phyloP scores from a whole-genome alignment of 92 coral and sea anemone genomes.

The Parazoanthus atlanticus region DNA sequence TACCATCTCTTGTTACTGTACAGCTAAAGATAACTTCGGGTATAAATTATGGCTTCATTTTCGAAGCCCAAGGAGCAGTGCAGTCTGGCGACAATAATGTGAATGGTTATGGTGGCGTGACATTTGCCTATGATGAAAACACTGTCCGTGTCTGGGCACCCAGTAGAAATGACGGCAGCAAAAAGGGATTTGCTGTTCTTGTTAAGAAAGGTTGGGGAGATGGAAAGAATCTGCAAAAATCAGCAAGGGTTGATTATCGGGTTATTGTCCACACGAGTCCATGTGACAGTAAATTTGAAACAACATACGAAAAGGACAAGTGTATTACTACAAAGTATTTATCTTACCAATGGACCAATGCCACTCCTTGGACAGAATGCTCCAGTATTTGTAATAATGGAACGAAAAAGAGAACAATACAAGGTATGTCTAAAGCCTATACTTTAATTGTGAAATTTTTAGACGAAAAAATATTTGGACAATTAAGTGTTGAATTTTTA shows the following conservation, averaged over 20 bases:
- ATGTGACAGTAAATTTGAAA: slow-evolving; percentile 59
- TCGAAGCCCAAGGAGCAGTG: slow-evolving; percentile 88
- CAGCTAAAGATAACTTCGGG: slow-evolving; percentile 69
- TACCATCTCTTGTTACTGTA: slow-evolving; percentile 78
- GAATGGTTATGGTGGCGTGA: slow-evolving; percentile 88
- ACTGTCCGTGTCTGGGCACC: slow-evolving; percentile 92
- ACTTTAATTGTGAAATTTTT: background rate
- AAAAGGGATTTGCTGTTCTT: slow-evolving; percentile 78
- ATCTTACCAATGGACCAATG: slow-evolving; percentile 67
- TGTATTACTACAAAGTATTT: slow-evolving; percentile 66
- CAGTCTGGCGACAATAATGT: slow-evolving; percentile 78
- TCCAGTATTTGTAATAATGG: slow-evolving; percentile 96
- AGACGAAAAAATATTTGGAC: background rate
- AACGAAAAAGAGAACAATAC: slow-evolving; percentile 42
- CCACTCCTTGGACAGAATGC: slow-evolving; percentile 77
- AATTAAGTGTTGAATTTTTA: too few relatives aligned
- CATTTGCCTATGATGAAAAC: slow-evolving; percentile 86
- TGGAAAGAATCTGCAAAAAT: slow-evolving; percentile 55
- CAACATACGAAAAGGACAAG: slow-evolving; percentile 54
- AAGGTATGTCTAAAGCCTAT: slow-evolving; percentile 48
- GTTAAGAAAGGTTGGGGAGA: slow-evolving; percentile 91
- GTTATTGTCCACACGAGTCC: slow-evolving; percentile 70
- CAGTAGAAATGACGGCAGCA: slow-evolving; percentile 66
- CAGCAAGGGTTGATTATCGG: slow-evolving; percentile 57
- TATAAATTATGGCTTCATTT: slow-evolving; percentile 67